phyloP scores from a whole-genome alignment of 1,140 invertebrate genomes.

The Tetragonula clypearis region DNA sequence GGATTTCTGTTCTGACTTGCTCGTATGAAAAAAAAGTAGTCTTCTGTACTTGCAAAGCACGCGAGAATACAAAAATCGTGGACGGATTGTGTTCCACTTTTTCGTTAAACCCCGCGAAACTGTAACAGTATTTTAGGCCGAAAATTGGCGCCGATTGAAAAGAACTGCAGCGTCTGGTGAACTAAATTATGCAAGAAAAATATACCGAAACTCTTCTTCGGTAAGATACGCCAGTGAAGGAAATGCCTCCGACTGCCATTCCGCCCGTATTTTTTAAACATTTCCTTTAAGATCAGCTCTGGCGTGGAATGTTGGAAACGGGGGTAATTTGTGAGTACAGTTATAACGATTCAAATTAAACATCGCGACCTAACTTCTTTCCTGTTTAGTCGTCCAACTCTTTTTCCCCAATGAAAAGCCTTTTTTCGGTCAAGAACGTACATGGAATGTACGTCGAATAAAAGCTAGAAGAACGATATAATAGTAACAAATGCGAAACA shows the following conservation, averaged over 20 bases:
- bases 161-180: conserved; percentile 63
- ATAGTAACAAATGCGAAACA: neutral
- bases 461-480: too few species aligned
- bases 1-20: neutral
- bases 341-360: conserved; percentile 25
- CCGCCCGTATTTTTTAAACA: conserved; percentile 37
- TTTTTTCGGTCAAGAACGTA: neutral
- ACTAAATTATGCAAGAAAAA: conserved; percentile 74
- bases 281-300: conserved; percentile 13
- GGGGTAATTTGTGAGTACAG: conserved; percentile 24
- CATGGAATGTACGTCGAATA: neutral
- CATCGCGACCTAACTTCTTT: conserved; percentile 3
- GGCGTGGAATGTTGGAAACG: conserved; percentile 7
- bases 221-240: conserved; percentile 3
- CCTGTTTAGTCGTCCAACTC: neutral
- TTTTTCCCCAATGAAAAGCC: neutral
- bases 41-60: too few species aligned
- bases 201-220: conserved; percentile 53
- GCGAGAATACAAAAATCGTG: neutral
- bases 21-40: neutral
- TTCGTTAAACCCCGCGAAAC: conserved; percentile 40
- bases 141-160: conserved; percentile 58
- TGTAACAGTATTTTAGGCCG: conserved; percentile 52
- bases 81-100: neutral
- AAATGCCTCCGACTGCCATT: conserved; percentile 16